phyloP scores from a whole-genome alignment of 2,113 vertebrate species.

The Bungarus multicinctus region DNA sequence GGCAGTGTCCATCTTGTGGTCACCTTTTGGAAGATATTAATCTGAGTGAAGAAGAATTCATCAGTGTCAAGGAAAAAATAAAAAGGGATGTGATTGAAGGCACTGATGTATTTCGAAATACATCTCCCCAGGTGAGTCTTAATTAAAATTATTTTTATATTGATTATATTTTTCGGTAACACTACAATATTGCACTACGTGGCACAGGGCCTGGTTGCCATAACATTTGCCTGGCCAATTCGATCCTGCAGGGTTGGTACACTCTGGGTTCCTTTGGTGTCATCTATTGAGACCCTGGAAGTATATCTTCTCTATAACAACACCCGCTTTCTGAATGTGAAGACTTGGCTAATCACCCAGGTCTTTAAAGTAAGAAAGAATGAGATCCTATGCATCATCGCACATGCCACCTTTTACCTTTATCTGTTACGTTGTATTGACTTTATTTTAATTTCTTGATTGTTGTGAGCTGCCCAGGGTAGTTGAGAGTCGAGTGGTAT shows the following conservation, averaged over 20 bases:
- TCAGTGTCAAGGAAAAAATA: constrained; percentile 78
- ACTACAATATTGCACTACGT: background rate
- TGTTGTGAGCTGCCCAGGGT: background rate
- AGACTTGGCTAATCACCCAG: background rate
- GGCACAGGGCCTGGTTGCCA: background rate
- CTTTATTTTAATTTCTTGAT: background rate
- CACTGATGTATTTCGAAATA: constrained; percentile 86
- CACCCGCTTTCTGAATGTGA: background rate
- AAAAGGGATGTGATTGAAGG: constrained; percentile 86
- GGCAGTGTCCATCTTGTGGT: constrained; percentile 79
- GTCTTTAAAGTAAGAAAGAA: background rate
- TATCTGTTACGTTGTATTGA: background rate
- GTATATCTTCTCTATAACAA: background rate
- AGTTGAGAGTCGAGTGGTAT: background rate
- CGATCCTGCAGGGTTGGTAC: background rate
- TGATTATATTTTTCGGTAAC: background rate
- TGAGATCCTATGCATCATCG: background rate
- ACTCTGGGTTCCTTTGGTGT: background rate
- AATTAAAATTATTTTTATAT: accelerated
- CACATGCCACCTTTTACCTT: background rate
- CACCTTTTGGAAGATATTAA: constrained; percentile 82
- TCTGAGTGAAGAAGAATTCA: constrained; percentile 83
- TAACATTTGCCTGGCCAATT: background rate
- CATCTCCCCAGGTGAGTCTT: constrained; percentile 82
- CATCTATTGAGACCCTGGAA: background rate